A percentile compares a stretch with the other conserved stretches of the same genome.
Evolutionary conservation across 2,113 vertebrate genomes (phyloP).

Genomic region (Ardeotis arabs): DNA sequence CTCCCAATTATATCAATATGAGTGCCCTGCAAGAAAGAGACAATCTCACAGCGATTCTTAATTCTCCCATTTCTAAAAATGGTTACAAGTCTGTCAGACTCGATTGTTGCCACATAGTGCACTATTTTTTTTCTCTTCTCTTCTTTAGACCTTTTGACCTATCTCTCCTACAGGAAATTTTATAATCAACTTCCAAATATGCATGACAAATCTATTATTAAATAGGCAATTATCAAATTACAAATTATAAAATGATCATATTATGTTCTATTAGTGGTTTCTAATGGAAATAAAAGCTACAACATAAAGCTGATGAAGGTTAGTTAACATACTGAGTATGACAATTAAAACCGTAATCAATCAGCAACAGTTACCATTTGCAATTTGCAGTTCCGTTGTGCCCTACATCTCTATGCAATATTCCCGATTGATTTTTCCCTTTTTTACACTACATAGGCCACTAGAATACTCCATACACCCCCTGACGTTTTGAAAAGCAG

Average conservation of each 20-base stretch:
- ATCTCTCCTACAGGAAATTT: slow-evolving; percentile 17
- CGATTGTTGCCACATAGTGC: not conserved
- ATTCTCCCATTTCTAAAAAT: not conserved
- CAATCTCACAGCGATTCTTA: not conserved
- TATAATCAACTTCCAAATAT: slow-evolving; percentile 3
- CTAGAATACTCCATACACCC: not conserved
- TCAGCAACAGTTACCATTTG: not conserved
- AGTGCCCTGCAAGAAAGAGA: not conserved
- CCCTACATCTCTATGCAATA: not conserved
- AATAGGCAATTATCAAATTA: slow-evolving; percentile 40
- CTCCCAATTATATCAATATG: not conserved
- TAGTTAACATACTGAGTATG: not conserved
- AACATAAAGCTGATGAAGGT: not conserved
- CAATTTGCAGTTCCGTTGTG: not conserved
- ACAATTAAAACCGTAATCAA: slow-evolving; percentile 1
- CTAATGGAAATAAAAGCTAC: slow-evolving; percentile 38
- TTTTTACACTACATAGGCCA: not conserved
- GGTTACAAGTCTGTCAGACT: not conserved
- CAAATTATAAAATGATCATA: slow-evolving; percentile 6
- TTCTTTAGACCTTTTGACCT: slow-evolving; percentile 30
- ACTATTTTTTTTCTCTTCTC: not conserved
- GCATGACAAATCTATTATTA: slow-evolving; percentile 26
- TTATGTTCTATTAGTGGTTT: slow-evolving; percentile 21
- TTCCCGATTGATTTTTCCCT: not conserved
- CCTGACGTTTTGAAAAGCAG: not conserved